A percentile compares a stretch with the other conserved stretches of the same genome.
phyloP scores from a whole-genome alignment of 2,797 vertebrate species.

The Ispidina picta region DNA sequence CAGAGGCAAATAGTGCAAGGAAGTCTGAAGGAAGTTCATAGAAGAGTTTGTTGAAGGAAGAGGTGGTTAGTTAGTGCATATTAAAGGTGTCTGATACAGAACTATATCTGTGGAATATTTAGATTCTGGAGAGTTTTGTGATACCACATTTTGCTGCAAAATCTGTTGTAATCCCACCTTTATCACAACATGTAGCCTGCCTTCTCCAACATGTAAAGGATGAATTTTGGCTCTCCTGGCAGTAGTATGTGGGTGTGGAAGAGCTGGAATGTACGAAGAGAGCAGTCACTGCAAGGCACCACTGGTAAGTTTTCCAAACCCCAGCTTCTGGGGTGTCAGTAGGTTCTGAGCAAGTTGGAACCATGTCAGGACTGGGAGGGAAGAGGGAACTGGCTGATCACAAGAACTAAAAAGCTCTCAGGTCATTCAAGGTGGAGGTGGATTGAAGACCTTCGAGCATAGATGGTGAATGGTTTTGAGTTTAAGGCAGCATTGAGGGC shows the following conservation, averaged over 20 bases:
- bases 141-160: background rate
- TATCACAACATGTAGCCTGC: background rate
- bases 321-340: background rate
- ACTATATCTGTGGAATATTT: accelerated
- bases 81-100: background rate
- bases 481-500: background rate
- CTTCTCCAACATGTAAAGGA: background rate
- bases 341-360: background rate
- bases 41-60: background rate
- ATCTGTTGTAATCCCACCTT: background rate
- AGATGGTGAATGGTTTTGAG: background rate
- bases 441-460: background rate
- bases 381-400: background rate
- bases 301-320: background rate
- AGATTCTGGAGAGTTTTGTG: background rate
- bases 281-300: background rate
- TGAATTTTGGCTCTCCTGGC: background rate
- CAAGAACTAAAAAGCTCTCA: background rate
- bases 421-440: background rate
- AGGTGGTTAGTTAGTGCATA: background rate
- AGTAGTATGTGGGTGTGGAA: background rate
- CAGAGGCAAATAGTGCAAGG: background rate
- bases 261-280: background rate
- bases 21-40: background rate
- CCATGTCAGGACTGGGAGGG: background rate